A percentile compares a stretch with the other conserved stretches of the same genome.
These are phyloP conservation scores for Entosphenus tridentatus DNA, from an alignment of 2,113 vertebrate genomes.

Conservation along the genomic window DNA sequence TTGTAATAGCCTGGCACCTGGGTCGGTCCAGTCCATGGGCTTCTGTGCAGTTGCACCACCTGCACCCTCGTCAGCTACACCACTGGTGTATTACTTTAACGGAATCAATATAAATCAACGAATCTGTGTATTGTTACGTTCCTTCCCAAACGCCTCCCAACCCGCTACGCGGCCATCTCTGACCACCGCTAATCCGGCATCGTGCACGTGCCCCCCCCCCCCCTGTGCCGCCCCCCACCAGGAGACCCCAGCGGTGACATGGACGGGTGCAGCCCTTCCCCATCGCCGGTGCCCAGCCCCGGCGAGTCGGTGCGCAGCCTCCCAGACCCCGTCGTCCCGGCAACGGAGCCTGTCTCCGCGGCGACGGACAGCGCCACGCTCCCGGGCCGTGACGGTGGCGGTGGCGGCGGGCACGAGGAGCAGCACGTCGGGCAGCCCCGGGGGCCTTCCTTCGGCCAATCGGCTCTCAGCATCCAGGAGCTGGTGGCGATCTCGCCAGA, in stretches of 20 bases:
- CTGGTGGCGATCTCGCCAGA: constrained; percentile 82
- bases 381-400: constrained; percentile 14
- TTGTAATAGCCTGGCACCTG: no score
- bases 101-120: no score
- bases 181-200: no score
- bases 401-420: constrained; percentile 1
- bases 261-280: constrained; percentile 27
- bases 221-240: no score
- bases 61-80: no score
- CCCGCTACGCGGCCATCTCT: no score
- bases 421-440: constrained; percentile 15
- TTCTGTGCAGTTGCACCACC: no score
- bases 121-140: no score
- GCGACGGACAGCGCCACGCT: constrained; percentile 16
- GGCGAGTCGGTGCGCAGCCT: constrained; percentile 62
- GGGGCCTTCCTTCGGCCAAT: constrained; percentile 39
- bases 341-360: constrained; percentile 26
- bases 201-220: no score
- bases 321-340: constrained; percentile 41
- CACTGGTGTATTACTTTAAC: no score
- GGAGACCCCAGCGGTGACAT: constrained; percentile 38
- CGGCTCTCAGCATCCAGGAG: constrained; percentile 64
- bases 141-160: no score
- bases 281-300: constrained; percentile 72
- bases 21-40: no score